Evolutionary conservation across 2,888 invertebrate genomes (phyloP).

Genomic region (Heliconius ismenius): DNA sequence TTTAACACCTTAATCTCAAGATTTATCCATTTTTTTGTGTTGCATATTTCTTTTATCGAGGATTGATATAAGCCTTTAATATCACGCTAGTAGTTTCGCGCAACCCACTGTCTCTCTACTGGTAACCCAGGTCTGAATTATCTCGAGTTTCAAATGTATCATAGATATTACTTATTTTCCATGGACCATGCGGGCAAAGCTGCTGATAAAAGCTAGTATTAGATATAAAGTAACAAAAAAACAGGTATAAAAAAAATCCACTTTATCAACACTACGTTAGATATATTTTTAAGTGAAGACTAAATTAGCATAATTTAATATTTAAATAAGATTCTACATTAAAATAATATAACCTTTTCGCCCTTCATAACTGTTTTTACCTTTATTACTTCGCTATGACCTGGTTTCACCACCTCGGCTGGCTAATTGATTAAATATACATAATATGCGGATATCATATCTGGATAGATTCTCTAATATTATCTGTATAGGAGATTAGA

Average conservation of each 20-base stretch:
- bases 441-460: constrained; percentile 1
- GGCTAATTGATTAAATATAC: constrained; percentile 8
- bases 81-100: too few species aligned
- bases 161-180: neutral
- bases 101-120: neutral
- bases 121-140: too few species aligned
- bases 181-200: neutral
- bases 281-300: constrained; percentile 1
- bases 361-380: constrained; percentile 26
- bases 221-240: neutral
- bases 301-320: constrained; percentile 25
- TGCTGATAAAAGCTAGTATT: neutral
- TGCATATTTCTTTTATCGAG: too few species aligned
- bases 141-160: neutral
- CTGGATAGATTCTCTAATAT: neutral
- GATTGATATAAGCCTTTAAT: too few species aligned
- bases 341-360: constrained; percentile 22
- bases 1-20: too few species aligned
- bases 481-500: neutral
- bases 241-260: constrained; percentile 3
- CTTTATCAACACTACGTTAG: neutral
- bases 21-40: too few species aligned
- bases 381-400: constrained; percentile 14
- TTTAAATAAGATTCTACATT: constrained; percentile 23
- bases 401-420: constrained; percentile 10